Evolutionary conservation across 2,888 invertebrate genomes (phyloP).

Genomic region (Tuberolachnus salignus): DNA sequence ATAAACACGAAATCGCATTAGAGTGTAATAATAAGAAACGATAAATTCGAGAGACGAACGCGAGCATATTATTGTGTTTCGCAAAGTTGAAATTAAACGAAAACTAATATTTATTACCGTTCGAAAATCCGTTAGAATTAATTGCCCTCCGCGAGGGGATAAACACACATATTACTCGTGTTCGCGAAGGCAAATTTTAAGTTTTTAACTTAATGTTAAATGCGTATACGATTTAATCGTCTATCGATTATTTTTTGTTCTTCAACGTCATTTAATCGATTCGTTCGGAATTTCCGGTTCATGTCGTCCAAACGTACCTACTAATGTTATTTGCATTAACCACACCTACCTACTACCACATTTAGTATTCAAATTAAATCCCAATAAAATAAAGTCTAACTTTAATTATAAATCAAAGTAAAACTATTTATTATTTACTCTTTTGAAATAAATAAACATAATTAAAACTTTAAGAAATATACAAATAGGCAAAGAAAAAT

Average conservation of each 20-base stretch:
- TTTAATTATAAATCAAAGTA: neutral
- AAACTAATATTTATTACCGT: constrained; percentile 32
- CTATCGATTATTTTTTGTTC: neutral
- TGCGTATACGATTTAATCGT: neutral
- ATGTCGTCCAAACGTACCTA: neutral
- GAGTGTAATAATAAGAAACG: neutral
- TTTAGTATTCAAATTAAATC: neutral
- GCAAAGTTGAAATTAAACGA: neutral
- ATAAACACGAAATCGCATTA: neutral
- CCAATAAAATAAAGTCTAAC: neutral
- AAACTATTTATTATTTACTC: neutral
- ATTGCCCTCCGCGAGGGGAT: neutral
- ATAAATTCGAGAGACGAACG: constrained; percentile 5
- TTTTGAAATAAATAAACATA: neutral
- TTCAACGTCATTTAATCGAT: constrained; percentile 8
- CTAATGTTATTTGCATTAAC: neutral
- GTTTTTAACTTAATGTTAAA: constrained; percentile 12
- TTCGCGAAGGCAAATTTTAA: constrained; percentile 4
- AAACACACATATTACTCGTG: neutral
- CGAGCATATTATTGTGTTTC: neutral
- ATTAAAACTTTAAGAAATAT: too few species aligned
- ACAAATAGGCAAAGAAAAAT: neutral
- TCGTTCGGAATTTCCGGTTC: neutral
- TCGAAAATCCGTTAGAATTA: neutral
- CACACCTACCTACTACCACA: neutral